These are phyloP conservation scores for Cyanistes caeruleus DNA, from an alignment of 2,113 vertebrate genomes.

Conservation along the genomic window DNA sequence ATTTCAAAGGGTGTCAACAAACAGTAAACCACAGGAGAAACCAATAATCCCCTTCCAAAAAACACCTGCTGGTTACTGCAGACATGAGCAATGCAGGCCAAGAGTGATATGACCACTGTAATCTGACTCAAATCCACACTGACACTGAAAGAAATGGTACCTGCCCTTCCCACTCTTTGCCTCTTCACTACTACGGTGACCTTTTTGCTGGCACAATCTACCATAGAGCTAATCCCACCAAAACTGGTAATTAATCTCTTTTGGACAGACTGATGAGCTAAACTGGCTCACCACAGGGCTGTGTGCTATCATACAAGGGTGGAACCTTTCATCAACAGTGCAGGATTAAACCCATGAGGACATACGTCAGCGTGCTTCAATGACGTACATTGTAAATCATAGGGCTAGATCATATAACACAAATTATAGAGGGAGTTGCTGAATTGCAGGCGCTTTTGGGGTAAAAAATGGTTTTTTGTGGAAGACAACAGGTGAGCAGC, in stretches of 20 bases:
- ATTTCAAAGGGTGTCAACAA: not conserved
- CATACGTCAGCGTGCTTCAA: conserved; percentile 5
- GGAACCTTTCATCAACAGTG: conserved; percentile 40
- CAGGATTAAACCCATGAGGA: conserved; percentile 40
- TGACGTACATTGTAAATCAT: conserved; percentile 43
- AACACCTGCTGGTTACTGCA: not conserved
- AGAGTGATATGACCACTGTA: not conserved
- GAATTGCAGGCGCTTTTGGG: not conserved
- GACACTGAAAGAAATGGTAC: not conserved
- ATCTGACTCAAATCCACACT: not conserved
- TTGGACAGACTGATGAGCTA: not conserved
- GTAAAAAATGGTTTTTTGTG: not conserved
- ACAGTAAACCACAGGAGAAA: not conserved
- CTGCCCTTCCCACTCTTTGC: not conserved
- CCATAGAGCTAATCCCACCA: not conserved
- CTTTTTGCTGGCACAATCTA: not conserved
- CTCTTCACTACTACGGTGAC: not conserved
- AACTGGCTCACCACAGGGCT: not conserved
- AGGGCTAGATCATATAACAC: not conserved
- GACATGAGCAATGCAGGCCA: not conserved
- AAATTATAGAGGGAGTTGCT: not conserved
- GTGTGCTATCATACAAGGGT: not conserved
- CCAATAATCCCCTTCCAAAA: not conserved
- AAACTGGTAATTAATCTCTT: not conserved
- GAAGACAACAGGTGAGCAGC: not conserved